Conservation (phyloP, 2,797 vertebrate genomes). For the Alectoris magna region DNA sequence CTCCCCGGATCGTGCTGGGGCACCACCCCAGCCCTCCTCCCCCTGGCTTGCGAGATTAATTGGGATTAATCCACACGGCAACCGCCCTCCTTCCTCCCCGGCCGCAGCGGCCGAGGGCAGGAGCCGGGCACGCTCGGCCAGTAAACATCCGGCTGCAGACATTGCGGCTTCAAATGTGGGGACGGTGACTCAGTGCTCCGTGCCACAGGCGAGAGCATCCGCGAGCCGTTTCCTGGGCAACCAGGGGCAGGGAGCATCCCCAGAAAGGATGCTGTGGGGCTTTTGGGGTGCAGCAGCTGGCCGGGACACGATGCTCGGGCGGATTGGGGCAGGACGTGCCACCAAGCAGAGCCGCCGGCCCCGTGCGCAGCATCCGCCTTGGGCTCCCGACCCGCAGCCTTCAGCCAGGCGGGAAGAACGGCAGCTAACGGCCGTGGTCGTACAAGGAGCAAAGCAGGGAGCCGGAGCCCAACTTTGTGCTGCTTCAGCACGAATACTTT, state of each 20-base stretch:
- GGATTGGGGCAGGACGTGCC: background rate
- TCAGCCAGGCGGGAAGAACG: rapidly evolving
- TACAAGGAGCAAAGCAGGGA: rapidly evolving
- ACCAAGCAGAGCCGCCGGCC: background rate
- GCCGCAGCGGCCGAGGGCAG: background rate
- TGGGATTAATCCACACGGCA: background rate
- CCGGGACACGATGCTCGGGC: background rate
- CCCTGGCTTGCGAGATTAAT: rapidly evolving
- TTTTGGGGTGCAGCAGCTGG: background rate
- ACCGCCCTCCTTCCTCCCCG: background rate
- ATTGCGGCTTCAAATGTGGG: rapidly evolving
- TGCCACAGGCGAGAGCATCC: background rate
- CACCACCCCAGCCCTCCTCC: background rate
- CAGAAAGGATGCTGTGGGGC: background rate
- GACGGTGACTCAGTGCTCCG: background rate
- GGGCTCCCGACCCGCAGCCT: background rate
- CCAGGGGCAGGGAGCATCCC: slow-evolving; percentile 5
- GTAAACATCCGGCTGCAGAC: background rate
- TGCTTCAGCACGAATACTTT: background rate
- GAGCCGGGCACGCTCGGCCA: background rate
- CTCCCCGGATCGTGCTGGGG: background rate
- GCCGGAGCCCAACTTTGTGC: background rate
- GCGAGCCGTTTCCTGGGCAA: slow-evolving; percentile 18
- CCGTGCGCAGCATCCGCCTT: rapidly evolving
- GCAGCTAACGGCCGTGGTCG: background rate